phyloP scores from a whole-genome alignment of 2,797 vertebrate genomes.

The Pipistrellus nathusii region DNA sequence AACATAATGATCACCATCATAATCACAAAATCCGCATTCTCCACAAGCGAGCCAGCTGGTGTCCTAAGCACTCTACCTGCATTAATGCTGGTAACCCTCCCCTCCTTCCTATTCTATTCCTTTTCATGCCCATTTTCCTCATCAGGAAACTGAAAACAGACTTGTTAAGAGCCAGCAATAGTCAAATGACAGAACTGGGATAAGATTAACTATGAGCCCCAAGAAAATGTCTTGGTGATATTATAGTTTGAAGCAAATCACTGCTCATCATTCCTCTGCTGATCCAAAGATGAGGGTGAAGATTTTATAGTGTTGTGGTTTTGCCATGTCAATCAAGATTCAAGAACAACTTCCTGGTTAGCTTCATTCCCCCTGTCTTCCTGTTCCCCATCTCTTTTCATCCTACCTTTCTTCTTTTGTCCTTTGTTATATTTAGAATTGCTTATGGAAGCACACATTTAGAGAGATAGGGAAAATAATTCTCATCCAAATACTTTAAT shows the following conservation, averaged over 20 bases:
- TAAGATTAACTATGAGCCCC: background rate
- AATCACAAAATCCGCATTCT: background rate
- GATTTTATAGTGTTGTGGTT: background rate
- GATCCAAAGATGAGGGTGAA: background rate
- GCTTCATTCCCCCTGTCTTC: too few relatives aligned
- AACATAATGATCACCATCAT: background rate
- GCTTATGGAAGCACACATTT: background rate
- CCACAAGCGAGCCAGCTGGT: too few relatives aligned
- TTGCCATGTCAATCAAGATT: background rate
- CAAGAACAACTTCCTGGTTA: background rate
- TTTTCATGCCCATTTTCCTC: slow-evolving; percentile 21
- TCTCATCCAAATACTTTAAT: background rate
- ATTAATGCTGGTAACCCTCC: background rate
- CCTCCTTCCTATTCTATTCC: background rate
- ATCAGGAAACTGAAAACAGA: background rate
- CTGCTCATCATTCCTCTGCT: background rate
- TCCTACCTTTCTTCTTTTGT: background rate
- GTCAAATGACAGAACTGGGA: slow-evolving; percentile 2
- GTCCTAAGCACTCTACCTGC: background rate
- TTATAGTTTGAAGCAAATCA: slow-evolving; percentile 18
- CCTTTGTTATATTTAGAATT: background rate
- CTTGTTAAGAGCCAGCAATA: background rate
- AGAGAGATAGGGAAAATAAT: slow-evolving; percentile 8
- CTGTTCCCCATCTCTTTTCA: background rate
- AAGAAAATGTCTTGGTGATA: background rate